phyloP scores from a whole-genome alignment of 2,113 vertebrate genomes.

The Eudorcas thomsonii region DNA sequence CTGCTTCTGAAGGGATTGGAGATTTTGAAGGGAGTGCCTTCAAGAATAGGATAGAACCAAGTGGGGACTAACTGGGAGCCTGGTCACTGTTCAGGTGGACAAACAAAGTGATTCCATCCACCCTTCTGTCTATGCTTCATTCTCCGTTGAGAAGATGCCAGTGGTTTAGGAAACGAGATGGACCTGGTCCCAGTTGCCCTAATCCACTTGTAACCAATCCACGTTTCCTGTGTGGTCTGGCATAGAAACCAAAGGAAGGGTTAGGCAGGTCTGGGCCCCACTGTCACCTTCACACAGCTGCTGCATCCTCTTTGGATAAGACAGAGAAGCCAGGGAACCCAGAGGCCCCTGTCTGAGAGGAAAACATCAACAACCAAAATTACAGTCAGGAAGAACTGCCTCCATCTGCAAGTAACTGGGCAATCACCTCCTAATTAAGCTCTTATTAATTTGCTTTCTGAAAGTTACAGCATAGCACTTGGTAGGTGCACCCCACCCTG shows the following conservation, averaged over 20 bases:
- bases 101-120: background rate
- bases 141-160: background rate
- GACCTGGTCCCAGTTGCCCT: background rate
- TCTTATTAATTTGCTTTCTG: constrained; percentile 52
- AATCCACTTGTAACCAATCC: background rate
- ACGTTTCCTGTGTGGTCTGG: background rate
- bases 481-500: background rate
- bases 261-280: background rate
- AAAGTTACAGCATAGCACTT: background rate
- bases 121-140: background rate
- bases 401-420: constrained; percentile 42
- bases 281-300: background rate
- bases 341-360: background rate
- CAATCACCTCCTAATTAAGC: constrained; percentile 64
- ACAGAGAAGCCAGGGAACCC: background rate
- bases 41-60: background rate
- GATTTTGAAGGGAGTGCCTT: background rate
- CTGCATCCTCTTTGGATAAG: background rate
- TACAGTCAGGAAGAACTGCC: constrained; percentile 10
- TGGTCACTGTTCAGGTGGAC: background rate
- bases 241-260: background rate
- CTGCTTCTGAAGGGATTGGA: background rate
- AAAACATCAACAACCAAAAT: constrained; percentile 60
- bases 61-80: background rate
- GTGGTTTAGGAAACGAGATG: background rate